Base-by-base conservation (phyloP, 2,888 invertebrate species). In the Macrosiphum euphorbiae region DNA sequence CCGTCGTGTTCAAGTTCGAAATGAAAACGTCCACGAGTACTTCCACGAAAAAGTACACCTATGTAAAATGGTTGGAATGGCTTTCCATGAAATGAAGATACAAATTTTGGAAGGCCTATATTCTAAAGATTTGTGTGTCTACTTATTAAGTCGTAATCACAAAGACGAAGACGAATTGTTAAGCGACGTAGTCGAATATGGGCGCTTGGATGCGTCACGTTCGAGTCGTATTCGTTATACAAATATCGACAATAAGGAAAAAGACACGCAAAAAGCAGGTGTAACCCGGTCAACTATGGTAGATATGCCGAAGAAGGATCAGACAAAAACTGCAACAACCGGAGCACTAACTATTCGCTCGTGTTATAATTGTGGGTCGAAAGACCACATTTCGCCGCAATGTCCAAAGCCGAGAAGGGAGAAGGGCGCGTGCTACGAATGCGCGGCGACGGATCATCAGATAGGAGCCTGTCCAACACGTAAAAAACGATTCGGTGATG, bases 351-450 rank as follows among this genome's bases (percentile, higher is more conserved):
- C 61, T 28, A 61, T 20, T 4, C 87, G 87, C 26, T 41, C 47
- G n/a, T 87, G 87, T 50, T 87, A 41, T 87, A 87, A 87, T 16
- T 87, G 87, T 28, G 87, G 87, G n/a, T 87, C 87, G 47, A 87
- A 87, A 87, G n/a, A n/a, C 1, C 87, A 87, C 26, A 87, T 50
- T 47, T 44, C 88, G 55, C 55, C 52, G 28, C 24, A 41, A 20
- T 88, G 88, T 55, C 35, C 88, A 3, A 58, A 55, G 1, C 88
- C 88, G 11, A 88, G 55, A 88, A 88, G 52, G n/a, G 55, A 52
- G 41, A 88, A 88, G 4, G 88, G 88, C 20, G 88, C 88, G 16
- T 88, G 88, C 16, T 88, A 88, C 55, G 55, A 58, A n/a, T 88
- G 88, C 11, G 88, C n/a, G 20, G 26, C 52, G 7, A 55, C 41